Evolutionary conservation across 1,140 invertebrate genomes (phyloP).

Genomic region (Cydia strobilella): DNA sequence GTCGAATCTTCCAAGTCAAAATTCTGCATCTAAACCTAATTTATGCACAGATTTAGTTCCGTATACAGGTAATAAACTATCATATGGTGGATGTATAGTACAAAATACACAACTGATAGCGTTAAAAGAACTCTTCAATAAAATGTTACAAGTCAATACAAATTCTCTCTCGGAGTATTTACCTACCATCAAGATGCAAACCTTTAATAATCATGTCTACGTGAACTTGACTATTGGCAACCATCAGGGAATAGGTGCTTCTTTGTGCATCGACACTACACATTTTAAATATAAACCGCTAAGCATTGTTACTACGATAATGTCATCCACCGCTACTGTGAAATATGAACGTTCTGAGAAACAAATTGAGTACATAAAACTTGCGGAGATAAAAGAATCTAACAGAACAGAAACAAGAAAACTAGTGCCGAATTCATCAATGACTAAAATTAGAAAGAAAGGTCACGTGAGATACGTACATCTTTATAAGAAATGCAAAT

Average conservation of each 20-base stretch:
- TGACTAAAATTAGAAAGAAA: conserved; percentile 43
- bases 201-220: background rate
- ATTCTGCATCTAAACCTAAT: background rate
- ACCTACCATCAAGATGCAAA: background rate
- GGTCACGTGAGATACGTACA: conserved; percentile 44
- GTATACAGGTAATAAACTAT: background rate
- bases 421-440: background rate
- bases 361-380: conserved; percentile 21
- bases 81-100: background rate
- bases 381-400: background rate
- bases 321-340: background rate
- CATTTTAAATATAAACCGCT: background rate
- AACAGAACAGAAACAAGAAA: background rate
- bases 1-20: background rate
- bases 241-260: background rate
- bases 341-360: background rate
- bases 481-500: conserved; percentile 67
- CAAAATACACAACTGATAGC: background rate
- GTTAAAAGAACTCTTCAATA: background rate
- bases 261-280: background rate
- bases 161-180: background rate
- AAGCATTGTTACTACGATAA: background rate
- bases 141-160: background rate
- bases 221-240: background rate
- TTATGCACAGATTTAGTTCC: conserved; percentile 12